These are phyloP conservation scores for Drosophila affinis DNA, from an alignment of 2,888 invertebrate genomes.

Conservation along the genomic window DNA sequence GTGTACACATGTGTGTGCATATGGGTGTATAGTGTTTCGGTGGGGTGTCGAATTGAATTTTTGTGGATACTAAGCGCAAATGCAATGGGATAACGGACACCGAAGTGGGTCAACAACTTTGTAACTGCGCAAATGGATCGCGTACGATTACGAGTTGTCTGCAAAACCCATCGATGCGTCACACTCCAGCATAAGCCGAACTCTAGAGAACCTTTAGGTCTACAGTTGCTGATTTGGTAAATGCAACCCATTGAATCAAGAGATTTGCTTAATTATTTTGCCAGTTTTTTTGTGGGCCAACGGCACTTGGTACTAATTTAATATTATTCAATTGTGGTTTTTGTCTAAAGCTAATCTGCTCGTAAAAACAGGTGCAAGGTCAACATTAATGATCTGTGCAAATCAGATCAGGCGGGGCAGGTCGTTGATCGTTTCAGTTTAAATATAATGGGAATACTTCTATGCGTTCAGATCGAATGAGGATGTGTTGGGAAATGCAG, in stretches of 20 bases:
- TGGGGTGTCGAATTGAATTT: constrained; percentile 50
- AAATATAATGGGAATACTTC: background rate
- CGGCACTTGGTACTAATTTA: constrained; percentile 12
- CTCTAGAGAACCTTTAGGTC: background rate
- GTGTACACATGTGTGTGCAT: constrained; percentile 18
- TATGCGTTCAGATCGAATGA: background rate
- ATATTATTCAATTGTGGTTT: constrained; percentile 4
- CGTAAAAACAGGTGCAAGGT: constrained; percentile 57
- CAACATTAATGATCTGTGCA: constrained; percentile 38
- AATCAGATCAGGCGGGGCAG: constrained; percentile 13
- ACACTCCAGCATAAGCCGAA: constrained; percentile 13
- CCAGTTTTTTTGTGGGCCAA: constrained; percentile 21
- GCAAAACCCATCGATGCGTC: constrained; percentile 47
- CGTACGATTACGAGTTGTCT: background rate
- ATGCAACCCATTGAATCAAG: constrained; percentile 11
- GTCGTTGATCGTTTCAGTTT: background rate
- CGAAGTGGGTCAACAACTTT: constrained; percentile 68
- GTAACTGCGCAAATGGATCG: constrained; percentile 27
- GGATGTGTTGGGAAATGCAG: background rate
- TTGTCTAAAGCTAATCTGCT: constrained; percentile 28
- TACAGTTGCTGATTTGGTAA: constrained; percentile 7
- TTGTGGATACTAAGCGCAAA: constrained; percentile 21
- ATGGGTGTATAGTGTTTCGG: constrained; percentile 14
- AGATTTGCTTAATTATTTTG: constrained; percentile 29
- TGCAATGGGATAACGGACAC: constrained; percentile 39